These are phyloP conservation scores for Oreotrochilus melanogaster DNA, from an alignment of 2,113 vertebrate genomes.

Conservation along the genomic window DNA sequence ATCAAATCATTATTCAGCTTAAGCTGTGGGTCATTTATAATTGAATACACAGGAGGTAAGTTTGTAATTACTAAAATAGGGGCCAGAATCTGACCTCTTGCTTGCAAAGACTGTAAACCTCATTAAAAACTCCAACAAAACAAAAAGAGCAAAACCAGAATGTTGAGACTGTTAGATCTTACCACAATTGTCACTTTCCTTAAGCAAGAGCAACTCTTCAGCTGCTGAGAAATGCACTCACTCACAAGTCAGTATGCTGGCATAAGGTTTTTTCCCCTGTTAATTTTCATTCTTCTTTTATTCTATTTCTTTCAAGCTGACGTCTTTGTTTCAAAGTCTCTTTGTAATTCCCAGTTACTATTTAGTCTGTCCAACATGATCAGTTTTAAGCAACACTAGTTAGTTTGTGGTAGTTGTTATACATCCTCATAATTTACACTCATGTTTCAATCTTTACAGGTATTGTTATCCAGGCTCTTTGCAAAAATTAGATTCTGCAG, in stretches of 20 bases:
- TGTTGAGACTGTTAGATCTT: not conserved
- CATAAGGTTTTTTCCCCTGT: not conserved
- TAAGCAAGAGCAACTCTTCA: not conserved
- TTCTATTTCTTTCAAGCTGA: too few species aligned
- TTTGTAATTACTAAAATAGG: not conserved
- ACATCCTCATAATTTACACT: not conserved
- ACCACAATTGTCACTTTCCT: not conserved
- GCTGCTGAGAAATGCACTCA: not conserved
- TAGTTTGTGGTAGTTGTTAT: not conserved
- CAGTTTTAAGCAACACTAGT: not conserved
- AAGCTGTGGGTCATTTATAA: not conserved
- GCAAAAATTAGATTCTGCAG: not conserved
- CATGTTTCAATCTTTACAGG: not conserved
- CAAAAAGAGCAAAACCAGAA: too few species aligned
- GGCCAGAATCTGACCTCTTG: not conserved
- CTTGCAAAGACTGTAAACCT: not conserved
- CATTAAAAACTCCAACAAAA: not conserved
- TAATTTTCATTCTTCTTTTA: too few species aligned
- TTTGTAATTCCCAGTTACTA: not conserved
- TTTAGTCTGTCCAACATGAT: not conserved
- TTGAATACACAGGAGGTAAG: not conserved
- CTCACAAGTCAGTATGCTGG: not conserved
- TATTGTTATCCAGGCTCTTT: not conserved
- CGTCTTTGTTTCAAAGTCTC: not conserved
- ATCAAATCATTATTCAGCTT: not conserved